Base-by-base conservation (phyloP, 2,113 vertebrate genomes). In the Aptenodytes patagonicus region DNA sequence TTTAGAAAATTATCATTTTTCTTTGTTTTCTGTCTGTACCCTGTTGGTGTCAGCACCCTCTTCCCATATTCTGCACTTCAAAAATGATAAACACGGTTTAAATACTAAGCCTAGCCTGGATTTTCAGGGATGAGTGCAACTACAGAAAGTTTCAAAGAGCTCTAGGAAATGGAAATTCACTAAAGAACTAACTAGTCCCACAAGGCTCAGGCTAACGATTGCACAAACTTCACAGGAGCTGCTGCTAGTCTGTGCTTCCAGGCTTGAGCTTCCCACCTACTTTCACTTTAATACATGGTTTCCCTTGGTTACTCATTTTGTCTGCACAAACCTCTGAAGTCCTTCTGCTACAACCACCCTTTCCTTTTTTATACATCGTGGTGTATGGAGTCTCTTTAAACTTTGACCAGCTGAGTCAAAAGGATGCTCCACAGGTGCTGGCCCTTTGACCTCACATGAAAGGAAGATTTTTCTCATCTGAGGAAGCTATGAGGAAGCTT, bases 71-170 rank as follows among this genome's bases (percentile, higher is more conserved):
- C 75, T 80, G 51, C 47, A 42, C 42, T 94, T 79, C 75, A 95
- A 38, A 92, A 92, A 62, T 32, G 1, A 52, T 57, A 70, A 88
- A 73, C 6, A 4, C 13, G 10, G 90, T 83, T 89, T 60, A 87
- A 94, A 90, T 54, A 61, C 49, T 54, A 88, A 83, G 9, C 9
- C 58, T 62, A 77, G 38, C 32, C 32, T 73, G 66, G 68, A 58
- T 92, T 92, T 96, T 62, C 51, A 78, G 62, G 49, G 34, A 57
- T 85, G 10, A 72, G 40, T 36, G 38, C 49, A 69, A 76, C 34
- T 40, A 58, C 57, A 60, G 42, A 75, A 90, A 71, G 20, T 88
- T 97, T 92, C 83, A 92, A 93, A 89, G 87, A 70, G 47, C 42
- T 84, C 29, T 91, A 91, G 83, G 47, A 96, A 81, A 71, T 91